phyloP scores from a whole-genome alignment of 2,888 invertebrate genomes.

The Drosophila niveifrons region DNA sequence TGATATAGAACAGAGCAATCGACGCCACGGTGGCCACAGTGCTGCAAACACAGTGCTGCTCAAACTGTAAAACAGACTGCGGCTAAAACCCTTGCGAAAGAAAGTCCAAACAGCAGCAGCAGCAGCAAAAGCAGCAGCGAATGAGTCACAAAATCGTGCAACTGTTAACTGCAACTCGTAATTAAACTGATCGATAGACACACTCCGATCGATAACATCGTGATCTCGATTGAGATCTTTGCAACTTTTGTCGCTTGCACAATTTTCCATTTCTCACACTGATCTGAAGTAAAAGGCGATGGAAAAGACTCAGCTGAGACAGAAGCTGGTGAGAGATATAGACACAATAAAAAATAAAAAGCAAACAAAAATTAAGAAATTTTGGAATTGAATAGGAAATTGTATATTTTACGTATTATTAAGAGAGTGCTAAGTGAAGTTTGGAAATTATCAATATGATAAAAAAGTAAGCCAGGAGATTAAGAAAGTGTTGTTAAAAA shows the following conservation, averaged over 20 bases:
- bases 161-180: conserved; percentile 16
- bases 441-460: no score
- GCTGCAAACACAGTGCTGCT: conserved; percentile 43
- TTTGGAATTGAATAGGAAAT: no score
- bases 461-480: no score
- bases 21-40: conserved; percentile 15
- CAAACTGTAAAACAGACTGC: conserved; percentile 54
- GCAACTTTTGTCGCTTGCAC: conserved; percentile 2
- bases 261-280: conserved; percentile 25
- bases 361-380: no score
- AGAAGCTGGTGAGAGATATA: no score
- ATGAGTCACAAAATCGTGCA: conserved; percentile 30
- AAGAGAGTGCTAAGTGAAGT: no score
- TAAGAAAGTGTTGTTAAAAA: no score
- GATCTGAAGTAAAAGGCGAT: neutral
- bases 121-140: neutral
- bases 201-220: neutral
- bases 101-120: neutral
- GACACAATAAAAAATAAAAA: no score
- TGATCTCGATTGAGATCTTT: neutral
- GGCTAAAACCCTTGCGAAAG: neutral
- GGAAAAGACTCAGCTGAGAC: no score
- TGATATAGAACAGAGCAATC: conserved; percentile 38
- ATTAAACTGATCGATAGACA: conserved; percentile 33
- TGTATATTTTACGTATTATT: no score